phyloP scores from a whole-genome alignment of 2,113 vertebrate species.

The Setophaga coronata region DNA sequence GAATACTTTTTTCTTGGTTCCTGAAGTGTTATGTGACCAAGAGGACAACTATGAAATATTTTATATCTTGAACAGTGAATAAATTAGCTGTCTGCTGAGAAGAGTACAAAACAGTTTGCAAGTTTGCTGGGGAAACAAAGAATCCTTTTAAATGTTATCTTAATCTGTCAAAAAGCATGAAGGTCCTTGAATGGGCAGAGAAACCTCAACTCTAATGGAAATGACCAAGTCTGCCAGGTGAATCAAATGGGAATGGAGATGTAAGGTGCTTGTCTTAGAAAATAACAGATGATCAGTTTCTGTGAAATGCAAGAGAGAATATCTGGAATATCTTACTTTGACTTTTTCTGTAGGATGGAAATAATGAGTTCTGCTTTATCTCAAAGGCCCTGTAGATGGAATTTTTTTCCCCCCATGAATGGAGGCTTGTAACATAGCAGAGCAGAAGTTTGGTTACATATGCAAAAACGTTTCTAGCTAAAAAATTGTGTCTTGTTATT shows the following conservation, averaged over 20 bases:
- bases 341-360: not conserved
- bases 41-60: not conserved
- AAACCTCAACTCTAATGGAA: not conserved
- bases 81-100: not conserved
- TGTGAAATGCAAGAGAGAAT: not conserved
- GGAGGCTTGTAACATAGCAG: not conserved
- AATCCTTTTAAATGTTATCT: not conserved
- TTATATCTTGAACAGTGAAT: not conserved
- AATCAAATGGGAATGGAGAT: not conserved
- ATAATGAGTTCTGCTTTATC: not conserved
- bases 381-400: not conserved
- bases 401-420: not conserved
- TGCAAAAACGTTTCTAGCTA: not conserved
- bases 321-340: not conserved
- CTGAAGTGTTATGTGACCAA: not conserved
- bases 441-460: not conserved
- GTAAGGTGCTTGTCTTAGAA: not conserved
- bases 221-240: not conserved
- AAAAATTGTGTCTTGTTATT: not conserved
- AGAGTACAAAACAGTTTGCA: not conserved
- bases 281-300: not conserved
- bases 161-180: not conserved
- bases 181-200: not conserved
- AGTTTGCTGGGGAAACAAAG: not conserved
- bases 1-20: not conserved